Base-by-base conservation (phyloP, 2,113 vertebrate species). In the Dromaius novaehollandiae region DNA sequence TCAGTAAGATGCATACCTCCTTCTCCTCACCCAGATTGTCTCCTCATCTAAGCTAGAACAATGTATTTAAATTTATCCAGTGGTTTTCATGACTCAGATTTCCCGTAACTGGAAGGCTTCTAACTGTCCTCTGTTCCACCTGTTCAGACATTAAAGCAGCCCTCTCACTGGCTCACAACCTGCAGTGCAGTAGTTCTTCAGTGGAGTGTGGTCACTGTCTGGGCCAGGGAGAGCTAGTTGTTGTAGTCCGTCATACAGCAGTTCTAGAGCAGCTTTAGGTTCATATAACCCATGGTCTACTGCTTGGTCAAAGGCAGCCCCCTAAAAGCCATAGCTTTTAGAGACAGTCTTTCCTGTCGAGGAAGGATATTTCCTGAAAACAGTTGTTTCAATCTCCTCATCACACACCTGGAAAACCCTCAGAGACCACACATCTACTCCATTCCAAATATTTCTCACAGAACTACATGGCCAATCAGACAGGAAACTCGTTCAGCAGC, bases 41-140 rank as follows among this genome's bases (percentile, higher is more conserved):
- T 96, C 95, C 94, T 95, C 93, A 95, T 91, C 91, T 94, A 91
- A 96, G 44, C 30, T 86, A 82, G 80, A 90, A 96, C 96, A 97
- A 95, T 88, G 82, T 80, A 94, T 94, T 96, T 66, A 96, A 96
- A 95, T 96, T 89, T 95, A 95, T 50, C 96, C 91, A 89, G 75
- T 86, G 60, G 58, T 42, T 97, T 88, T 60, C 84, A 86, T 97
- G 91, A 97, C 82, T 97, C 97, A 97, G 84, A 86, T 80, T 77
- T 91, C 55, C 82, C 68, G 26, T 70, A n/a, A 77, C 58, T 82
- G 58, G 48, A 56, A 91, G 85, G 38, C 83, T 95, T 90, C 50
- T 70, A 83, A 56, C 34, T 30, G 1, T 94, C 89, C 78, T 86
- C 94, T 95, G 89, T 79, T 93, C 85, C 92, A 95, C 93, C 85